phyloP scores from a whole-genome alignment of 2,888 invertebrate species.

The Erannis defoliaria region DNA sequence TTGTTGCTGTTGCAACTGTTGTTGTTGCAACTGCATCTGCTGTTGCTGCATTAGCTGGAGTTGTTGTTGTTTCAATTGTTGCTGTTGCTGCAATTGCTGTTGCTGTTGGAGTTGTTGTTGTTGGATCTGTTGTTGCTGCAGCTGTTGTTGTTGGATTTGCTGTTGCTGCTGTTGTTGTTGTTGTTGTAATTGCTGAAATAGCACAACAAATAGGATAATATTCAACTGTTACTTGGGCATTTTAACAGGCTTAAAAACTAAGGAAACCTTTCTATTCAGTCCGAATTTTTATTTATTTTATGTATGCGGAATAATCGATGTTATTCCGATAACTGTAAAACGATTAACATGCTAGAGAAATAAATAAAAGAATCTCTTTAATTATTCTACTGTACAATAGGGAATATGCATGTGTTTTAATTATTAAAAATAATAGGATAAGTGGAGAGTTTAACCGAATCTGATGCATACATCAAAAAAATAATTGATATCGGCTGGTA shows the following conservation, averaged over 20 bases:
- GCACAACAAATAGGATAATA: background rate
- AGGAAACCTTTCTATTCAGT: too few species aligned
- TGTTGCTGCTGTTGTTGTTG: constrained; percentile 44
- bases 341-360: too few species aligned
- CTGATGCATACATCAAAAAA: too few species aligned
- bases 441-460: too few species aligned
- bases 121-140: constrained; percentile 42
- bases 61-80: constrained; percentile 40
- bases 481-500: too few species aligned
- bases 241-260: background rate
- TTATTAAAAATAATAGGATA: too few species aligned
- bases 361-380: too few species aligned
- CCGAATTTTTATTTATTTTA: too few species aligned
- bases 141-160: constrained; percentile 33
- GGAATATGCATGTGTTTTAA: too few species aligned
- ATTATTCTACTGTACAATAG: too few species aligned
- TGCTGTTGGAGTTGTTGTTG: constrained; percentile 49
- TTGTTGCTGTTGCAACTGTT: constrained; percentile 54
- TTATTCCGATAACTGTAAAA: too few species aligned
- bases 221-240: background rate
- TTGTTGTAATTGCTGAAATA: constrained; percentile 38
- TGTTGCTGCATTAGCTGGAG: constrained; percentile 42
- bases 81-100: constrained; percentile 44
- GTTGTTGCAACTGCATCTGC: constrained; percentile 44
- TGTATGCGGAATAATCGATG: too few species aligned